Evolutionary conservation across 2,113 vertebrate genomes (phyloP).

Genomic region (Columbina picui): DNA sequence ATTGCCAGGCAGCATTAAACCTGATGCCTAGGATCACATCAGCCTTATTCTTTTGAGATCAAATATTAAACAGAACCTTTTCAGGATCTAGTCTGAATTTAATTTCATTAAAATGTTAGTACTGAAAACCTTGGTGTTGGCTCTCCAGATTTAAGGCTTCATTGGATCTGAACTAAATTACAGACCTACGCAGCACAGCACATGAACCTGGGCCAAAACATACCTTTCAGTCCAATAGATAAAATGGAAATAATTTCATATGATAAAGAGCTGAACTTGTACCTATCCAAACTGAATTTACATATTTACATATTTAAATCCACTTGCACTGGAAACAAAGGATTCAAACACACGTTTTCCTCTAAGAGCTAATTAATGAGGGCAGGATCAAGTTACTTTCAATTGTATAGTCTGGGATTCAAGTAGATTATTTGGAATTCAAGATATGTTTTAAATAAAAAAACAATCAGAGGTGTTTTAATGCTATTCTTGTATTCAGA

Average conservation of each 20-base stretch:
- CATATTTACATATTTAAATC: neutral
- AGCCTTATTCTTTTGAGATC: neutral
- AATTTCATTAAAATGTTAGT: neutral
- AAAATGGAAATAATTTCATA: neutral
- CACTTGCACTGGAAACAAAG: neutral
- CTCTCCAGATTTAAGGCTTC: neutral
- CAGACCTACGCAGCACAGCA: neutral
- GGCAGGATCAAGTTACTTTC: neutral
- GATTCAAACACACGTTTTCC: neutral
- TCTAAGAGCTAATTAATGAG: neutral
- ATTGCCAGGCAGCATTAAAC: neutral
- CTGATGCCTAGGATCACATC: neutral
- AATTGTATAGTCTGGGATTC: neutral
- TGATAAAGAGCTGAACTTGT: neutral
- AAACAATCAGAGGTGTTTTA: neutral
- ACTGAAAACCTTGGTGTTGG: neutral
- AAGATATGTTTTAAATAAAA: neutral
- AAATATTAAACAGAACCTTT: neutral
- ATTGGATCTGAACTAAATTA: neutral
- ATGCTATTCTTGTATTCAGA: neutral
- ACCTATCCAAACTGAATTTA: neutral
- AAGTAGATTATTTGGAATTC: neutral
- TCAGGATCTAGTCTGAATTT: neutral
- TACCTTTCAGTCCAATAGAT: neutral
- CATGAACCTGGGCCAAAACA: neutral